Evolutionary conservation across 2,888 invertebrate species (phyloP), one percentile per base, ranked within the genome.

Genomic region (Clepsis dumicolana): DNA sequence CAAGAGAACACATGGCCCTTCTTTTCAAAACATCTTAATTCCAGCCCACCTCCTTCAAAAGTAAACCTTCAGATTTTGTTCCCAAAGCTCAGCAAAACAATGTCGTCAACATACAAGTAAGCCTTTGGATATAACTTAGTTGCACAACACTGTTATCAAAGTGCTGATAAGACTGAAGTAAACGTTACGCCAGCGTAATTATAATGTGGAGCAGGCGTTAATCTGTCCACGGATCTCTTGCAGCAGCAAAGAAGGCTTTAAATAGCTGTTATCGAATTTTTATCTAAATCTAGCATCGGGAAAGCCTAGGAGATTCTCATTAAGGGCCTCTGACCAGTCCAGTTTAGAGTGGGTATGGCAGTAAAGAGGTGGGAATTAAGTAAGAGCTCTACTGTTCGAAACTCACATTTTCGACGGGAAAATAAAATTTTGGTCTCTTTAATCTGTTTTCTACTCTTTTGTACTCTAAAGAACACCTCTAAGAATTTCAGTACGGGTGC

Each of bases 121-220:
- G 48, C 3, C 48, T 48, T 21, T 48, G 21, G 48, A 21, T 4
- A 12, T 4, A 8, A 48, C 1, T 12, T 1, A 8, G 41, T 52
- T 65, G 56, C 66, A 48, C 54, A 62, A 62, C 56, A 14, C n/a
- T 21, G 50, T 67, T 67, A 67, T 67, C 67, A 62, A 35, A 14
- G 25, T 4, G 10, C 35, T 57, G 67, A 67, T 67, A 67, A 56
- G 21, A 27, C 21, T 29, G 27, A n/a, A n/a, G 44, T 44, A 57
- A 67, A 63, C 62, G 60, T 67, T 56, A 56, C 66, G 61, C 54
- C 44, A 18, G 48, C 67, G 35, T 62, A 56, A 57, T 67, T 67
- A 65, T 52, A 54, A 66, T 66, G 62, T 66, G 62, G 61, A 18
- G 54, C 65, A 61, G 53, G 41, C 25, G 10, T 35, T 56, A 50